phyloP scores from a whole-genome alignment of 2,113 vertebrate species.

The Petaurus breviceps region DNA sequence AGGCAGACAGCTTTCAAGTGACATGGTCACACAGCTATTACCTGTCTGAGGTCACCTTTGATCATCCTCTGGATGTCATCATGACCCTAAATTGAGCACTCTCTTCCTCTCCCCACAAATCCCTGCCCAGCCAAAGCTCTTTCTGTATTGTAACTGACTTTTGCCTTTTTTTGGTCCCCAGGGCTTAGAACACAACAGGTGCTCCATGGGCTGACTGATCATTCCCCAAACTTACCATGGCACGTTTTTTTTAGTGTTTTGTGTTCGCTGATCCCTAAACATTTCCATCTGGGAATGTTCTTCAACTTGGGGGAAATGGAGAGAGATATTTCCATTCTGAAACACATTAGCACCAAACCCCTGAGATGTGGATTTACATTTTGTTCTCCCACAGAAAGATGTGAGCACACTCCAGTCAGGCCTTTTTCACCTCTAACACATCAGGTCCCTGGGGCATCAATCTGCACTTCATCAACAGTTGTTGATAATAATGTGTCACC shows the following conservation, averaged over 20 bases:
- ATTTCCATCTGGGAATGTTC: slow-evolving; percentile 22
- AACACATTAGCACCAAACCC: slow-evolving; percentile 37
- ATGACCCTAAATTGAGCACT: background rate
- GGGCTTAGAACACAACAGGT: background rate
- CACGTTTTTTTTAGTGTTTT: background rate
- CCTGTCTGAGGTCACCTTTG: background rate
- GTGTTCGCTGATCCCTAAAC: background rate
- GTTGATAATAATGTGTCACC: slow-evolving; percentile 73
- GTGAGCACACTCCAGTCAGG: slow-evolving; percentile 55
- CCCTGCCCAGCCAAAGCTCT: background rate
- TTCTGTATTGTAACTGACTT: background rate
- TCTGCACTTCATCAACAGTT: slow-evolving; percentile 74
- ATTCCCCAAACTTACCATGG: background rate
- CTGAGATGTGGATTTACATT: slow-evolving; percentile 58
- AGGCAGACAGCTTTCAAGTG: too few relatives aligned
- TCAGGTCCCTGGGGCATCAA: slow-evolving; percentile 48
- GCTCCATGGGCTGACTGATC: background rate
- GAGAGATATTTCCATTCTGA: slow-evolving; percentile 13
- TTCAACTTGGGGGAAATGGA: background rate
- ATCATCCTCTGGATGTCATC: background rate
- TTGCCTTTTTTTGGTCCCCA: background rate
- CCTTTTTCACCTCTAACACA: slow-evolving; percentile 49
- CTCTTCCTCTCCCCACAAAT: background rate
- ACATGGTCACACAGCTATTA: background rate
- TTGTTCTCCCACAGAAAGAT: slow-evolving; percentile 47